Evolutionary conservation across 1,140 invertebrate species (phyloP), one percentile per base, ranked within the genome.

Genomic region (Drosophila bipectinata): DNA sequence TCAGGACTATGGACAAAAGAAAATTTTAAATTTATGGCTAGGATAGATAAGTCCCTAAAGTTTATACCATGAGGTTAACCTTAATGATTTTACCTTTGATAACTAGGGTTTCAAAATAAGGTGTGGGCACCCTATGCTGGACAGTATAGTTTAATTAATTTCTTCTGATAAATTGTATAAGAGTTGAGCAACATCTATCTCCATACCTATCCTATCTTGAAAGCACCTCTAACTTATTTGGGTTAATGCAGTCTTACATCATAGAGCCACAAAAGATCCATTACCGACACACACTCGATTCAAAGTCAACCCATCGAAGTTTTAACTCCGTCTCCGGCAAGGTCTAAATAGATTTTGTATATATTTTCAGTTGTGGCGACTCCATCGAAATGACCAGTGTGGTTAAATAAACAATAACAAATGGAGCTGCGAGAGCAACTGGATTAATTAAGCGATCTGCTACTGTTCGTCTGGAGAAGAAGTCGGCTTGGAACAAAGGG

Each of bases 321-420:
- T 24, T 37, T 41, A 15, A 14, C 24, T 14, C 48, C 24, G 48
- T 12, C 24, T 14, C 48, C 24, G 48, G 49, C 37, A 12, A 64
- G 26, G 64, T 66, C 67, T 71, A 69, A 71, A 37, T 39, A 41
- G 24, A 44, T 47, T 47, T 10, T 4, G 9, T 45, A 57, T 87
- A 21, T 85, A 64, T 49, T 90, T 91, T 67, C 72, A 91, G 85
- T 54, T 90, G 74, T 79, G 88, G 63, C 73, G 84, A 91, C 68
- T 79, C 85, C 44, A 75, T 89, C 51, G 77, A 91, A 72, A 54
- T 85, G 39, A 49, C 82, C 59, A 78, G 72, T 76, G 66, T 63
- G 58, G 77, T 88, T 52, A 88, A 82, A 55, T 71, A 76, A 62
- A 76, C 72, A 62, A 68, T 45, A 68, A 53, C 21, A 62, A 58